phyloP scores from a whole-genome alignment of 2,797 vertebrate genomes.

The Pygocentrus nattereri region DNA sequence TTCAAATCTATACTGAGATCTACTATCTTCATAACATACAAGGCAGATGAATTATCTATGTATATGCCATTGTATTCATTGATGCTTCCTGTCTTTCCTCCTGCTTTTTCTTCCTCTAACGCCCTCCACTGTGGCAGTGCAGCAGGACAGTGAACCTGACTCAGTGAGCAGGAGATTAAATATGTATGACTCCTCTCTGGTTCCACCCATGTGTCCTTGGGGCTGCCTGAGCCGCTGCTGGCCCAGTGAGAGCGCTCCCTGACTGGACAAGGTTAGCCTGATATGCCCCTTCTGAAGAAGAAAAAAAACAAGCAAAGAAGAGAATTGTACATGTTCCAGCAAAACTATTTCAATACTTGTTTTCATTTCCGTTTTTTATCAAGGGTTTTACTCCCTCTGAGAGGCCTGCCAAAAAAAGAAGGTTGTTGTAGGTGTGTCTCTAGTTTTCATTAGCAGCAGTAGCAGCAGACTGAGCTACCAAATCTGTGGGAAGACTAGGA shows the following conservation, averaged over 20 bases:
- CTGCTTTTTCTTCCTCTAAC: neutral
- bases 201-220: conserved; percentile 58
- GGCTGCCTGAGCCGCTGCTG: conserved; percentile 20
- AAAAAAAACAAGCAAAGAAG: conserved; percentile 35
- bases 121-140: conserved; percentile 14
- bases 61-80: neutral
- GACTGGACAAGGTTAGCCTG: conserved; percentile 38
- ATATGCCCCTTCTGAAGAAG: conserved; percentile 28
- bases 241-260: conserved; percentile 18
- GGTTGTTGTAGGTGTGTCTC: neutral
- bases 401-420: conserved; percentile 29
- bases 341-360: conserved; percentile 44
- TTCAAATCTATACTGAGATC: neutral
- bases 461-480: conserved; percentile 19
- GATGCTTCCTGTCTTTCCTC: neutral
- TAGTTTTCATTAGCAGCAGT: conserved; percentile 9
- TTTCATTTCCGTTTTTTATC: conserved; percentile 56
- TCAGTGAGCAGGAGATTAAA: conserved; percentile 59
- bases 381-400: neutral
- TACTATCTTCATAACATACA: conserved; percentile 9
- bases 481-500: neutral
- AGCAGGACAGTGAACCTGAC: conserved; percentile 27
- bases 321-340: conserved; percentile 43
- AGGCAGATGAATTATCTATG: neutral
- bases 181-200: conserved; percentile 62